These are phyloP conservation scores for Pogonocherus hispidulus DNA, from an alignment of 2,888 invertebrate genomes.

Conservation along the genomic window DNA sequence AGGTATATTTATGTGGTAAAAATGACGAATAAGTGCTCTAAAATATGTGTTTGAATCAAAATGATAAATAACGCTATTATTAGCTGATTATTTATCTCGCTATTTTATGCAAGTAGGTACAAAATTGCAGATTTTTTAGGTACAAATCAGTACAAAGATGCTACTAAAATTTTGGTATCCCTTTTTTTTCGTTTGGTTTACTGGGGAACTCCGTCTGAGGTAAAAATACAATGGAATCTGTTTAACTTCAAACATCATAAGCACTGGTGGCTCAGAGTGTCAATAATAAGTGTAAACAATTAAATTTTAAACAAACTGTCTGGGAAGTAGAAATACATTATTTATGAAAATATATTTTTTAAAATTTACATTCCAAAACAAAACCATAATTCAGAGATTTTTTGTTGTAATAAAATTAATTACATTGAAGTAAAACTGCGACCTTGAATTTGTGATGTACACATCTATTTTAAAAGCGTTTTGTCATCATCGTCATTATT, in stretches of 20 bases:
- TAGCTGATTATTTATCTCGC: too few species aligned
- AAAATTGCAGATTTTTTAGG: too few species aligned
- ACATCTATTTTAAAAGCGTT: constrained; percentile 23
- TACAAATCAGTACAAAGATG: too few species aligned
- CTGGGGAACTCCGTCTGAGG: too few species aligned
- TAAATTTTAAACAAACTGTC: constrained; percentile 1
- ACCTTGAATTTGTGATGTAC: constrained; percentile 26
- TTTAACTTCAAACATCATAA: background rate
- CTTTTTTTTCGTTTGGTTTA: too few species aligned
- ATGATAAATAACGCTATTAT: too few species aligned
- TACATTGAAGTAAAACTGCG: constrained; percentile 8
- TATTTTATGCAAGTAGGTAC: too few species aligned
- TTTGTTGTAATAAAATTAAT: constrained; percentile 25
- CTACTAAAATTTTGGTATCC: too few species aligned
- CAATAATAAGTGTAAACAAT: constrained; percentile 3
- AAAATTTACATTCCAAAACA: constrained; percentile 8
- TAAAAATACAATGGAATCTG: background rate
- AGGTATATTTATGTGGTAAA: too few species aligned
- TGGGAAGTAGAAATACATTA: constrained; percentile 12
- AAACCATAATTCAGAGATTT: constrained; percentile 25
- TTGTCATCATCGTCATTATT: constrained; percentile 19
- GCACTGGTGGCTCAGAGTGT: background rate
- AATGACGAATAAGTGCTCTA: too few species aligned
- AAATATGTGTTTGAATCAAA: too few species aligned
- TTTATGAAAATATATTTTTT: constrained; percentile 19